Base-by-base conservation (phyloP, 1,140 invertebrate genomes). In the Lanistes nyassanus region DNA sequence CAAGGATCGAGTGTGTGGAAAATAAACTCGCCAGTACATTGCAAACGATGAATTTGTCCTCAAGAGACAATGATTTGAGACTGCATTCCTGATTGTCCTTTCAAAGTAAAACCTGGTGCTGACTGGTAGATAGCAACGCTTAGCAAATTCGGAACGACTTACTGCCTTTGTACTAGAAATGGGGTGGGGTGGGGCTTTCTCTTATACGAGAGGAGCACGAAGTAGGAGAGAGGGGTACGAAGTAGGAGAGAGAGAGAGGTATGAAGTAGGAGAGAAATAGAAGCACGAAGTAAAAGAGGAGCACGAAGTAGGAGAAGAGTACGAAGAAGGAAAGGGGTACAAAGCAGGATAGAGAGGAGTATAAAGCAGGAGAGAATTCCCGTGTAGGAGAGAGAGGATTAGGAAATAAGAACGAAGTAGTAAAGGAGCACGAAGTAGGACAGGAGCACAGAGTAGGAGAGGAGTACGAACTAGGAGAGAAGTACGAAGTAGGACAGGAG, bases 261-360 rank as follows among this genome's bases (percentile, higher is more conserved):
- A 68, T 34, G 47, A n/a, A 68, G 42, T 21, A 23, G n/a, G n/a
- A 68, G 5, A 68, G 37, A 47, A 26, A 37, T 39, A 0, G 34
- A 19, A 23, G 13, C 0, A 19, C 37, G 29, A 42, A 37, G 66
- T 36, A 21, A 34, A 67, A 36, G 37, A 36, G 37, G 65, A 34
- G 65, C 7, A 9, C 29, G 65, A 71, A 34, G 36, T 16, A 71
- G 42, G 26, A 34, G 29, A 21, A 71, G 68, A 53, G 42, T 7
- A 26, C n/a, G 23, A 26, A 47, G 19, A 34, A 71, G 68, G 29
- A 53, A 71, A 29, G 19, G 53, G 51, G 34, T n/a, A 34, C 11
- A 67, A 36, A 67, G 65, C 23, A 36, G 6, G 65, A 67, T 9
- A 67, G 65, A 67, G 65, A 67, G n/a, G n/a, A n/a, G n/a, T n/a